Evolutionary conservation across 53 echinoderm and acorn worm genomes (phyloP).

Genomic region (Holothuria scabra): DNA sequence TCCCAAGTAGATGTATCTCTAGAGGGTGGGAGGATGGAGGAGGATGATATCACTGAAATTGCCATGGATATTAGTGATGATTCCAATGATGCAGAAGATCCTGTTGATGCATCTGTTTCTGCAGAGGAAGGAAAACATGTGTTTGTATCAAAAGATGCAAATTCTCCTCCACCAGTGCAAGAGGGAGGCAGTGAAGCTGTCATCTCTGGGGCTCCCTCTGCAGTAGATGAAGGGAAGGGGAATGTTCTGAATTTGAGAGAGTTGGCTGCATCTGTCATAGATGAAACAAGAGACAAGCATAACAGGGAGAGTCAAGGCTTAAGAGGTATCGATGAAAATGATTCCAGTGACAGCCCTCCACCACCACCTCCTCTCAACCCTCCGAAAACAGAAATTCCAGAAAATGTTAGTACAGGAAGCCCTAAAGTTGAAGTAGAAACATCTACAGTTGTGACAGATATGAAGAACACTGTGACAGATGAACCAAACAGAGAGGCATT

Average conservation of each 20-base stretch:
- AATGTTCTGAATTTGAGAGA: background rate
- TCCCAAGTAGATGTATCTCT: background rate
- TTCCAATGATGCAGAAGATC: slow-evolving; percentile 12
- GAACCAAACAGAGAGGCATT: background rate
- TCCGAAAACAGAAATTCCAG: background rate
- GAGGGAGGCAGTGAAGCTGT: background rate
- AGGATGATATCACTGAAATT: slow-evolving; percentile 37
- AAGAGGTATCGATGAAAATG: background rate
- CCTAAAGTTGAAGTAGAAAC: background rate
- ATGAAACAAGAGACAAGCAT: background rate
- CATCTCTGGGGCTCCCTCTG: background rate
- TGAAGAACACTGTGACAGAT: no score
- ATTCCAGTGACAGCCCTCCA: slow-evolving; percentile 1
- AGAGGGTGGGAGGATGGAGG: background rate
- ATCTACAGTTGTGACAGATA: no score
- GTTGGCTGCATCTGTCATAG: background rate
- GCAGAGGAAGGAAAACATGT: background rate
- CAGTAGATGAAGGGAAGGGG: background rate
- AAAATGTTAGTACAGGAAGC: background rate
- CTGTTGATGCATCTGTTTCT: background rate
- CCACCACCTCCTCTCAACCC: slow-evolving; percentile 44
- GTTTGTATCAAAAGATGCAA: background rate
- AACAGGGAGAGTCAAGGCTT: background rate
- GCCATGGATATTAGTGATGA: slow-evolving; percentile 59
- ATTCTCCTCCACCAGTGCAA: background rate